These are phyloP conservation scores for Trisateles emortualis DNA, from an alignment of 2,888 invertebrate species.

Conservation along the genomic window DNA sequence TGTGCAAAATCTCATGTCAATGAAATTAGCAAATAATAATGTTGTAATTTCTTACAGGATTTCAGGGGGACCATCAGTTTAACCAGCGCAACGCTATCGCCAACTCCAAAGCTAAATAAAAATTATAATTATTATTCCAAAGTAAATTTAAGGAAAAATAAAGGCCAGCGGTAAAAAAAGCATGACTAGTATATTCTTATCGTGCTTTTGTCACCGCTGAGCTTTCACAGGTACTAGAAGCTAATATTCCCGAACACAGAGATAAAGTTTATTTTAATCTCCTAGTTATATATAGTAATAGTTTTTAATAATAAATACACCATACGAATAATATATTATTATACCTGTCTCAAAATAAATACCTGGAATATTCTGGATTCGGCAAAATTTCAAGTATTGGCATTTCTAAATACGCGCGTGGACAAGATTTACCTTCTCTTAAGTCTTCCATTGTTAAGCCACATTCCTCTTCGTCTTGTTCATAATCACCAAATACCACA, in stretches of 20 bases:
- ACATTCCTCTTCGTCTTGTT: constrained; percentile 74
- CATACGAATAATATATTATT: too few species aligned
- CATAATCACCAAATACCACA: constrained; percentile 77
- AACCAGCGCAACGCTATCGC: constrained; percentile 73
- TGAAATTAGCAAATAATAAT: too few species aligned
- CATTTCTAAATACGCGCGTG: constrained; percentile 72
- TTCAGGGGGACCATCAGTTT: constrained; percentile 74
- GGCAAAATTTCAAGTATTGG: constrained; percentile 66
- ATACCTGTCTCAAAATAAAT: background rate
- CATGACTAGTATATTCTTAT: too few species aligned
- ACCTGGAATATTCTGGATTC: constrained; percentile 79
- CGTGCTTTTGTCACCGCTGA: too few species aligned
- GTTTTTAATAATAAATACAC: too few species aligned
- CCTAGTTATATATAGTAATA: too few species aligned
- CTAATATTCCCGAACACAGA: too few species aligned
- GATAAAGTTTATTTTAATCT: too few species aligned
- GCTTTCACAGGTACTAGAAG: too few species aligned
- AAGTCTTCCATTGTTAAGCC: constrained; percentile 59
- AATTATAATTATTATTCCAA: too few species aligned
- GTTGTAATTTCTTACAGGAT: constrained; percentile 73
- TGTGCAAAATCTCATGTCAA: too few species aligned
- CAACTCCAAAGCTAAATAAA: constrained; percentile 78
- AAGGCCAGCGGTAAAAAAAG: constrained; percentile 26
- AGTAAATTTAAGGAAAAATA: too few species aligned
- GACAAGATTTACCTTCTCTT: constrained; percentile 61